Evolutionary conservation across 2,888 invertebrate species (phyloP), one percentile per base, ranked within the genome.

Genomic region (Pteria penguin): DNA sequence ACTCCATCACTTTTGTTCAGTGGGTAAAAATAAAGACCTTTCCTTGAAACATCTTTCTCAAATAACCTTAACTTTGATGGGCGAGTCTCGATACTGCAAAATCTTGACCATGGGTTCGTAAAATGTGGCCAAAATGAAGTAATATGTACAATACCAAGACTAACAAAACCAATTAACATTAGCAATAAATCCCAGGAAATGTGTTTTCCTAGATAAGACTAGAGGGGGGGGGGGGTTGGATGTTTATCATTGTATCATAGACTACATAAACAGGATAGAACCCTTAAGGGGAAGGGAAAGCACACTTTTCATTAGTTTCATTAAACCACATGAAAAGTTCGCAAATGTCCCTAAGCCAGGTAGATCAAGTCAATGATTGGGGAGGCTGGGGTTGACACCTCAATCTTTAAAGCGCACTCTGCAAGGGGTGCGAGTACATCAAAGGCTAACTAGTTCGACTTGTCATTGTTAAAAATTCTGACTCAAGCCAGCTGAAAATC

Each of bases 401-500:
- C 0, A n/a, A 33, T 2, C n/a, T 62, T 62, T 33, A 62, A 62
- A 24, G 62, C 62, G 11, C 62, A 32, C 27, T 31, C 32, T 1
- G 32, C 32, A 4, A 62, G 62, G 32, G 62, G 62, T 2, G 62
- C 62, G 18, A 62, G 62, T 62, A 62, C 32, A 18, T 62, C 62
- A 27, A 62, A 62, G 32, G 62, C 62, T 1, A 62, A 62, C 62
- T 32, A 62, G 24, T 62, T 62, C 11, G 62, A 33, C 8, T 33
- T 62, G n/a, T 62, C 62, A 4, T 18, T 62, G 8, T 18, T 32
- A n/a, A n/a, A 65, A 33, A 65, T 65, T 8, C 3, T 65, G 22
- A 18, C 14, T 14, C 27, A 36, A 65, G 65, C 65, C 8, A 65
- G 45, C 45, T 65, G 65, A 45, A 65, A 45, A 45, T 45, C 45